Evolutionary conservation across 2,797 vertebrate species (phyloP).

Genomic region (Erethizon dorsatum): DNA sequence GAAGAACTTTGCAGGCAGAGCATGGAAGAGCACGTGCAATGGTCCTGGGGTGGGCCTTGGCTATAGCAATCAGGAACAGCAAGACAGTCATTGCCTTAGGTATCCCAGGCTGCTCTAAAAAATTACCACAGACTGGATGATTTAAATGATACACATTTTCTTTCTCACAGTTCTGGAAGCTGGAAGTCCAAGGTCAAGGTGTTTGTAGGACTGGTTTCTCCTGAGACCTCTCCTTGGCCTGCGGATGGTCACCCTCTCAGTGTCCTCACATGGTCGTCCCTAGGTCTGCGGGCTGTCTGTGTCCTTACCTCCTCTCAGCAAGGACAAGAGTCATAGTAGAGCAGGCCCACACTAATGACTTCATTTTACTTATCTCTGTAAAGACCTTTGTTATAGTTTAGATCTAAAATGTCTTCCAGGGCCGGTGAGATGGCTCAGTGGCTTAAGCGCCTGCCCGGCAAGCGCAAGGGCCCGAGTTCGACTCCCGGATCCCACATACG

Average conservation of each 20-base stretch:
- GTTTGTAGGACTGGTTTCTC: neutral
- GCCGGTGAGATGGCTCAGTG: too few relatives aligned
- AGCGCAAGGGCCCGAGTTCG: too few relatives aligned
- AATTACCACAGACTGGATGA: neutral
- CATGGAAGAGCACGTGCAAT: neutral
- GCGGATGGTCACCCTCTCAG: neutral
- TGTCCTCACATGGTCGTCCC: neutral
- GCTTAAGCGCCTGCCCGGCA: too few relatives aligned
- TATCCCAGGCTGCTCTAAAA: fast-evolving
- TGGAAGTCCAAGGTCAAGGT: neutral
- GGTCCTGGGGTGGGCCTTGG: neutral
- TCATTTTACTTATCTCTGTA: neutral
- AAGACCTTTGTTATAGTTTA: neutral
- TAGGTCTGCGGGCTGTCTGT: neutral
- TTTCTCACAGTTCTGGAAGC: neutral
- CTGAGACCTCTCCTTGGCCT: neutral
- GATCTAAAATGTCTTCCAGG: neutral
- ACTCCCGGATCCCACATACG: too few relatives aligned
- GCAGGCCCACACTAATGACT: neutral
- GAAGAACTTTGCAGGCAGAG: neutral
- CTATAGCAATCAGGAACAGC: neutral
- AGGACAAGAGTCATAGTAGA: neutral
- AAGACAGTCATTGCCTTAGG: neutral
- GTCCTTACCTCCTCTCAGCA: neutral
- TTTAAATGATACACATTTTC: neutral